phyloP scores from a whole-genome alignment of 2,113 vertebrate species.

The Solenodon paradoxus region DNA sequence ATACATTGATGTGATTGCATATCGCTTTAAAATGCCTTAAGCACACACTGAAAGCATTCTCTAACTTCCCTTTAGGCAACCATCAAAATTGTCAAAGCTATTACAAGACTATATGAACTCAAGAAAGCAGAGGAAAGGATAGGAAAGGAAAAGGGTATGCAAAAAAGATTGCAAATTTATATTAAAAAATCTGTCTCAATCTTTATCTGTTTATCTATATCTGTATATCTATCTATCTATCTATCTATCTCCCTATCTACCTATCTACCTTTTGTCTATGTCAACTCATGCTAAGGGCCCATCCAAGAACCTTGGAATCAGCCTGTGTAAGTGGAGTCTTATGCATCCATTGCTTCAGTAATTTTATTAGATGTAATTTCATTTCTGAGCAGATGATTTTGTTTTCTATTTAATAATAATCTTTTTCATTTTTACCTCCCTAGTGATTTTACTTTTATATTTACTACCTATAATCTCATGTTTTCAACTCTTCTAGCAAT shows the following conservation, averaged over 20 bases:
- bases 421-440: neutral
- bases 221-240: too few species aligned
- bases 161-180: neutral
- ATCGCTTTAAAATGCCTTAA: neutral
- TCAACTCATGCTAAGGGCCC: neutral
- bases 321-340: neutral
- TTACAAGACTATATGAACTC: rapidly evolving
- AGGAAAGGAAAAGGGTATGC: neutral
- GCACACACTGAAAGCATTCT: neutral
- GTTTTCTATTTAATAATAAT: neutral
- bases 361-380: neutral
- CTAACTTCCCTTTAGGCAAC: neutral
- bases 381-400: neutral
- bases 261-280: too few species aligned
- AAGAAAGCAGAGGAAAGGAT: neutral
- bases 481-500: neutral
- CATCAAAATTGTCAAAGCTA: neutral
- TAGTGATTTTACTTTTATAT: neutral
- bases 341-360: neutral
- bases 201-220: too few species aligned
- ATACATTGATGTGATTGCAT: neutral
- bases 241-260: too few species aligned
- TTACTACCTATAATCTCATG: neutral
- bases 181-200: too few species aligned
- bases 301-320: neutral